A percentile compares a stretch with the other conserved stretches of the same genome.
phyloP scores from a whole-genome alignment of 2,888 invertebrate species.

The Tipula lateralis region DNA sequence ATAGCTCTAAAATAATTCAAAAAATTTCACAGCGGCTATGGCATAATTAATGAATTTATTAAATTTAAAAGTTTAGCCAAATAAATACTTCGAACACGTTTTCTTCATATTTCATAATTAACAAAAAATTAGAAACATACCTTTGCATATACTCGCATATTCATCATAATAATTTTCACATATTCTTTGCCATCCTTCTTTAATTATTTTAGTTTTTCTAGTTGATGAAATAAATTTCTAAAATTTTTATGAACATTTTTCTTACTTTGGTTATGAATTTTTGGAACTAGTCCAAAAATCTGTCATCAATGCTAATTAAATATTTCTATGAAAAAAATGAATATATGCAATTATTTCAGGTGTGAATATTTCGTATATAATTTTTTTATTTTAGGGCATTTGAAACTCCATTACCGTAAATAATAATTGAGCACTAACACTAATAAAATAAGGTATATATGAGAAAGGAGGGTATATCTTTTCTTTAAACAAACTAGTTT shows the following conservation, averaged over 20 bases:
- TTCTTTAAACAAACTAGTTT: no score
- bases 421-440: neutral
- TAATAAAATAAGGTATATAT: no score
- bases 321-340: neutral
- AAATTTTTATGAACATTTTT: neutral
- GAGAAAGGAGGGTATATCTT: no score
- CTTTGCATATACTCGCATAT: neutral
- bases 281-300: neutral
- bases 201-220: neutral
- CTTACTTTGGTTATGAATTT: conserved; percentile 13
- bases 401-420: neutral
- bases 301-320: conserved; percentile 19
- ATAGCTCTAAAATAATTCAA: neutral
- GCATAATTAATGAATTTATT: neutral
- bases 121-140: neutral
- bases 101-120: conserved; percentile 2
- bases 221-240: neutral
- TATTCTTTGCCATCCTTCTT: neutral
- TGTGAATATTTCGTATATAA: neutral
- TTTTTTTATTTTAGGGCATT: neutral
- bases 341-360: neutral
- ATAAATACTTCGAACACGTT: neutral
- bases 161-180: conserved; percentile 1
- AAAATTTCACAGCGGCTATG: neutral
- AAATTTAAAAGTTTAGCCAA: neutral